Percentiles rank a stretch among this genome's conserved stretches.
Evolutionary conservation across 2,797 vertebrate species (phyloP).

Genomic region (Poeciliopsis presidionis): DNA sequence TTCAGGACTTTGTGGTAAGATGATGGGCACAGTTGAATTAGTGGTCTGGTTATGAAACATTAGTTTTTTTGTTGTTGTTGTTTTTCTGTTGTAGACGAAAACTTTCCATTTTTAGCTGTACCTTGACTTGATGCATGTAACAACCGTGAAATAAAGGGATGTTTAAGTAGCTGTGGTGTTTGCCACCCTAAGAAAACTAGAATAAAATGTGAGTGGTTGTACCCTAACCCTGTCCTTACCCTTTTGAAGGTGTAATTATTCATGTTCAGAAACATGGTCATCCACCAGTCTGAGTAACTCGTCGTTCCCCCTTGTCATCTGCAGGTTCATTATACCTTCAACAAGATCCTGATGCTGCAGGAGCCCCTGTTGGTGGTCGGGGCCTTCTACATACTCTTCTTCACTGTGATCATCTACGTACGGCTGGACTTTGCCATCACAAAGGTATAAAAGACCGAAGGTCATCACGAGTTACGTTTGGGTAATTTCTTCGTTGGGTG

Average conservation of each 20-base stretch:
- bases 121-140: not conserved
- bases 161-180: not conserved
- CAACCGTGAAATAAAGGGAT: not conserved
- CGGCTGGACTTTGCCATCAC: slow-evolving; percentile 98
- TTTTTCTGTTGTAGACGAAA: not conserved
- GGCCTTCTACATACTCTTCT: slow-evolving; percentile 97
- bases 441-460: slow-evolving; percentile 82
- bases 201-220: too few relatives aligned
- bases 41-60: not conserved
- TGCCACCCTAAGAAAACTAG: not conserved
- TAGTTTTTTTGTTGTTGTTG: not conserved
- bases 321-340: slow-evolving; percentile 96
- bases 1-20: slow-evolving; percentile 94
- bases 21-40: not conserved
- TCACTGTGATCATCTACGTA: slow-evolving; percentile 97
- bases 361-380: slow-evolving; percentile 96
- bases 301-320: slow-evolving; percentile 4
- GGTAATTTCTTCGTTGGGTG: not conserved
- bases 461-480: not conserved
- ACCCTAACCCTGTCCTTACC: too few relatives aligned
- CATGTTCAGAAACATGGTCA: not conserved
- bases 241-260: not conserved
- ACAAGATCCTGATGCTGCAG: slow-evolving; percentile 98
- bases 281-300: not conserved
- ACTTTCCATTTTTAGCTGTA: not conserved